Base-by-base conservation (phyloP, 2,797 vertebrate species). In the Todus mexicanus region DNA sequence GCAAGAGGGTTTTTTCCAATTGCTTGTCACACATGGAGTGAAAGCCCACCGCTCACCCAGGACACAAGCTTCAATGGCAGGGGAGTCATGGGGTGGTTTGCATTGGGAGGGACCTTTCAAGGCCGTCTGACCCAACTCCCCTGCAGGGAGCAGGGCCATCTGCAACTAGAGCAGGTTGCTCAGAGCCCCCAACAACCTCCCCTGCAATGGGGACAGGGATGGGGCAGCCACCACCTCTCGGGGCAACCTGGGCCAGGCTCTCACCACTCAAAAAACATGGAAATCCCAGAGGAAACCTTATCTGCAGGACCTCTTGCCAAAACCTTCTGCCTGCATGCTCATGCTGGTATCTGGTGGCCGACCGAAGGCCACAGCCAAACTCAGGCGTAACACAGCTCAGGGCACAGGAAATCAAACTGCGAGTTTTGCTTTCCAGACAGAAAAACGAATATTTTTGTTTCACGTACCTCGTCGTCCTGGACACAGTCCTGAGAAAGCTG, bases 401-500 rank as follows among this genome's bases (percentile, higher is more conserved):
- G 26, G 38, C 25, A 12, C 15, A 72, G 25, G 37, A 48, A 71
- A 77, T 21, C 10, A 57, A 72, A 63, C 0, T n/a, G n/a, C 7
- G 5, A 7, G 7, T 18, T 92, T 13, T 87, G 11, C 60, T 59
- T 69, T 75, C 47, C 38, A n/a, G 8, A 12, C 9, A 74, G 21
- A 42, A 40, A 9, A 68, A 68, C 6, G 2, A 83, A 56, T 11
- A 42, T 45, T 35, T 61, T 57, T 6, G 38, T 33, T 13, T 40
- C 60, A 47, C 65, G 38, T 96, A 99, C 99, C 93, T 98, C 98
- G 11, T 99, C 99, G 6, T 96, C 98, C 88, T 95, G 98, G 86
- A 99, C 98, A 35, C 99, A 99, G 56, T 98, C 98, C 97, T 98
- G 98, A 13, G 99, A 99, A 7, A 99, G 98, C 73, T 98, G 99